A percentile compares a stretch with the other conserved stretches of the same genome.
phyloP scores from a whole-genome alignment of 2,888 invertebrate species.

The Ophion costatus region DNA sequence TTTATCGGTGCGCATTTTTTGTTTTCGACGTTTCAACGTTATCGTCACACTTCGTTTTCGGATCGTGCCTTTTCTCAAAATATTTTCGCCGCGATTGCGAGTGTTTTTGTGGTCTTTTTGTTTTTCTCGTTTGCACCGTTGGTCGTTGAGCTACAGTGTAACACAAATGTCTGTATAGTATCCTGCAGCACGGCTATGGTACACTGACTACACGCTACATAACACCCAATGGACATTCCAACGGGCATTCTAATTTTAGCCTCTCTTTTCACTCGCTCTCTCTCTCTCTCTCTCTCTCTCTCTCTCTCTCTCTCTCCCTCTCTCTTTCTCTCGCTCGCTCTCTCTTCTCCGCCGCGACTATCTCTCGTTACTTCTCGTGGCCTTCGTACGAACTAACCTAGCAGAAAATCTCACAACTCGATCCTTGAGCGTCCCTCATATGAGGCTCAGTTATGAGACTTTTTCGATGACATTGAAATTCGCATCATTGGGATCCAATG shows the following conservation, averaged over 20 bases:
- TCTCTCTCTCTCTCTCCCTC: conserved; percentile 38
- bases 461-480: not conserved
- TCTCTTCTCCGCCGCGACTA: conserved; percentile 16
- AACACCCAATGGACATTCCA: conserved; percentile 69
- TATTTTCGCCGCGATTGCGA: not conserved
- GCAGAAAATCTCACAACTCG: conserved; percentile 25
- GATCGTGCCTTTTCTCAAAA: not conserved
- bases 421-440: conserved; percentile 12
- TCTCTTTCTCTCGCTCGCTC: conserved; percentile 37
- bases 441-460: not conserved
- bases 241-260: conserved; percentile 81
- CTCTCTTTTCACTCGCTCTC: conserved; percentile 51
- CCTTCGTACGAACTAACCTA: conserved; percentile 22
- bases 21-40: not conserved
- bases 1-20: not conserved
- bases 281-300: conserved; percentile 40
- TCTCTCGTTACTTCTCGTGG: conserved; percentile 39
- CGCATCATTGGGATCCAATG: not conserved
- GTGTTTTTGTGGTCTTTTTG: not conserved
- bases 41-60: not conserved
- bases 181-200: conserved; percentile 49
- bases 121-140: not conserved
- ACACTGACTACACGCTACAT: conserved; percentile 44
- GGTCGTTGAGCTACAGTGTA: not conserved
- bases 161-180: conserved; percentile 42